Evolutionary conservation across 2,113 vertebrate genomes (phyloP), one percentile per base, ranked within the genome.

Genomic region (Parus major): DNA sequence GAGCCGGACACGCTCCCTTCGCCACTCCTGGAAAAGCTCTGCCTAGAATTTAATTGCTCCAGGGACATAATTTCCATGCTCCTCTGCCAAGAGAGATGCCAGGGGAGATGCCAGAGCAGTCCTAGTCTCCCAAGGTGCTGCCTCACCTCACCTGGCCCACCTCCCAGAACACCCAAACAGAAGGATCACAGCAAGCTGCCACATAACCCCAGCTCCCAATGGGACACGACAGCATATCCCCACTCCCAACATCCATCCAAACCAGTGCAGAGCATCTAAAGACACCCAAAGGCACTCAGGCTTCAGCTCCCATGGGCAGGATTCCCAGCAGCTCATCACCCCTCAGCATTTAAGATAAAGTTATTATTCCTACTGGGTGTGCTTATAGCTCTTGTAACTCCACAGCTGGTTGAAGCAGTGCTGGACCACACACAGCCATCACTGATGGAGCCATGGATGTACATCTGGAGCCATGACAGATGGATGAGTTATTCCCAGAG

Each of bases 391-490:
- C 55, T 31, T 4, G 2, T 5, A 53, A 83, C 14, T 42, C 50
- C 39, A 41, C 47, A 63, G 52, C 46, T 27, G 53, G 53, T 0
- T 25, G 55, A n/a, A 28, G 78, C 10, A 7, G 41, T 6, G 59
- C 55, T 39, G 60, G 69, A 52, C 41, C 73, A 44, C 9, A 2
- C 5, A 3, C 2, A 12, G 52, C 25, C 46, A 61, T 2, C 10
- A 2, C 50, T 39, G 60, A 36, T 0, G 5, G 77, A 71, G 35
- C 3, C 29, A 47, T 2, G 60, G 33, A 55, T 5, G 33, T 0
- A 5, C 15, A 49, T 11, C 65, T 4, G 2, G 19, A 31, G 50
- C 39, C 61, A 18, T 0, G 12, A 47, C 0, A 0, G 15, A 49
- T 10, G 55, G 15, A 21, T 2, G 21, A 5, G 27, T 18, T 23